Percentiles rank a stretch among this genome's conserved stretches.
phyloP scores from a whole-genome alignment of 2,797 vertebrate genomes.

The Picus viridis region DNA sequence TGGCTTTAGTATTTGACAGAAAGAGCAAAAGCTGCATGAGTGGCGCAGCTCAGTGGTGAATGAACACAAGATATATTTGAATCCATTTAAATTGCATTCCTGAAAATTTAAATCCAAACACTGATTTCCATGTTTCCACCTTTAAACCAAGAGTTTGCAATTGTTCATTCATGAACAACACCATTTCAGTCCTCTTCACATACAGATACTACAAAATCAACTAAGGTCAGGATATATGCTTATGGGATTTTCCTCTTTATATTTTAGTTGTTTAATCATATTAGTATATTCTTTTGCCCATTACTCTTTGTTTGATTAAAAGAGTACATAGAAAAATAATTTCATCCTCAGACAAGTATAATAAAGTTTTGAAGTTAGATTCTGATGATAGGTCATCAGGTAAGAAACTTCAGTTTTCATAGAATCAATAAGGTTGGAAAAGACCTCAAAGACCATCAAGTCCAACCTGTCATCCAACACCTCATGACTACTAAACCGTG shows the following conservation, averaged over 20 bases:
- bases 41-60: neutral
- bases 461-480: too few relatives aligned
- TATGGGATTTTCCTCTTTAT: neutral
- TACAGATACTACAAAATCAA: neutral
- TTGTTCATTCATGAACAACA: neutral
- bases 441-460: too few relatives aligned
- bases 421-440: too few relatives aligned
- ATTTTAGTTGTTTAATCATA: neutral
- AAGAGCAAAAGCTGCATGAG: neutral
- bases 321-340: neutral
- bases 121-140: neutral
- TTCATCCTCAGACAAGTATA: neutral
- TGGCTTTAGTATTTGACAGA: conserved; percentile 13
- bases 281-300: neutral
- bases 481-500: too few relatives aligned
- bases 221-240: neutral
- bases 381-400: neutral
- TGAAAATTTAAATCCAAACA: neutral
- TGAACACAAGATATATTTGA: neutral
- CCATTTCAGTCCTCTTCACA: neutral
- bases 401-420: neutral
- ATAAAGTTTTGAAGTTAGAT: neutral
- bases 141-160: neutral
- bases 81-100: neutral
- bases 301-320: neutral